Conservation (phyloP, 2,888 invertebrate species). For the Amphipyra tragopoginis region DNA sequence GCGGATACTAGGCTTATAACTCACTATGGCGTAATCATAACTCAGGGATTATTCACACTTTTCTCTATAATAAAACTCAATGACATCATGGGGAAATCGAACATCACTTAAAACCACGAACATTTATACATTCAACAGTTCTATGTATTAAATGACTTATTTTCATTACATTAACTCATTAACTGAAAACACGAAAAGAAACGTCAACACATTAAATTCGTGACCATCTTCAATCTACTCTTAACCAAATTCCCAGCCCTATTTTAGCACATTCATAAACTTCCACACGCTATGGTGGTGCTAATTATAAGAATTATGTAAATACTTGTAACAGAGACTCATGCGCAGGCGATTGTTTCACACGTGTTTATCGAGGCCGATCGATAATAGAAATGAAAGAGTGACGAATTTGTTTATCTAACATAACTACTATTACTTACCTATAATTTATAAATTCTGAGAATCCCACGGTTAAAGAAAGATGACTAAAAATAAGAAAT, state of each 20-base stretch:
- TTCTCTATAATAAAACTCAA: neutral
- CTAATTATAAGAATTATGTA: conserved; percentile 36
- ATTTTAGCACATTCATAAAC: conserved; percentile 4
- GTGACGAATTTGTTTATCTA: conserved; percentile 38
- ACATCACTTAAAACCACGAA: too few relatives aligned
- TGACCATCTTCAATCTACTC: conserved; percentile 2
- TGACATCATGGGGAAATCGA: neutral
- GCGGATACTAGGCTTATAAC: too few relatives aligned
- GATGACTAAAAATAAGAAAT: neutral
- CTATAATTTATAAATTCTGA: conserved; percentile 9
- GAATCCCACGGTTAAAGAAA: conserved; percentile 10
- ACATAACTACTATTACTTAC: conserved; percentile 20
- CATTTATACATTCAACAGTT: too few relatives aligned
- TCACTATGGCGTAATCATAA: too few relatives aligned
- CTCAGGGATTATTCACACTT: too few relatives aligned
- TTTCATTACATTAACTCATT: too few relatives aligned
- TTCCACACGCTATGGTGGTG: neutral
- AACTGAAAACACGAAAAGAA: neutral
- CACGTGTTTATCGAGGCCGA: conserved; percentile 34
- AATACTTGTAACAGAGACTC: conserved; percentile 20
- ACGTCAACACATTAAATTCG: neutral
- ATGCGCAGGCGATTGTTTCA: conserved; percentile 38
- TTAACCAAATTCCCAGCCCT: neutral
- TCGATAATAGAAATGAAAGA: conserved; percentile 22
- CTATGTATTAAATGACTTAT: too few relatives aligned